Conservation (phyloP, 2,888 invertebrate genomes). For the Caenorhabditis plicata region DNA sequence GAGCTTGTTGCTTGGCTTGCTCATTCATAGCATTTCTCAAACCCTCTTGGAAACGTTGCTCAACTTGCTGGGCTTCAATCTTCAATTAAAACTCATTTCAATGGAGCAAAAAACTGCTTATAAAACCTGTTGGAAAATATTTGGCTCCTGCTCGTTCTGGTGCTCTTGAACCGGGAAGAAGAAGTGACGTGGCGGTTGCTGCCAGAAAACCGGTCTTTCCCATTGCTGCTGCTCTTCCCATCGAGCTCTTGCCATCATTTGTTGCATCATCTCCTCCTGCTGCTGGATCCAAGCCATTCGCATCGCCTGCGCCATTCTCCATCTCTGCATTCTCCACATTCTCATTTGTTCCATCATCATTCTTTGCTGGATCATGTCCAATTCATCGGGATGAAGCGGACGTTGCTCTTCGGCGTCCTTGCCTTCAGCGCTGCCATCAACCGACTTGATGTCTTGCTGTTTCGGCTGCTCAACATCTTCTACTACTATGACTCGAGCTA, state of each 20-base stretch:
- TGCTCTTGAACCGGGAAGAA: constrained; percentile 21
- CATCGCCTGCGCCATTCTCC: constrained; percentile 27
- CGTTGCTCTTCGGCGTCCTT: constrained; percentile 4
- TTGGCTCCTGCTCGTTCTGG: constrained; percentile 2
- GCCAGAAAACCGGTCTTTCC: constrained; percentile 29
- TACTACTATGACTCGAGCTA: constrained; percentile 26
- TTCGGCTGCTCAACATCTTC: constrained; percentile 20
- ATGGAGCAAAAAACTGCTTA: too few species aligned
- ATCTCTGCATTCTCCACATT: constrained; percentile 20
- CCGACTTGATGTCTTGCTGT: constrained; percentile 3
- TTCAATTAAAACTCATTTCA: too few species aligned
- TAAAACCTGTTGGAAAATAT: constrained; percentile 2
- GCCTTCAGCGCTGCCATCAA: constrained; percentile 30
- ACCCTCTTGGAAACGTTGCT: too few species aligned
- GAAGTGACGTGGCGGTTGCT: constrained; percentile 30
- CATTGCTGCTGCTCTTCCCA: constrained; percentile 24
- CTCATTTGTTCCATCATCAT: constrained; percentile 24
- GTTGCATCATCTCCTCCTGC: constrained; percentile 25
- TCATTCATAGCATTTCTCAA: too few species aligned
- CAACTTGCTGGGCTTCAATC: too few species aligned
- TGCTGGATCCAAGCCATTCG: constrained; percentile 15
- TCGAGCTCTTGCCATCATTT: constrained; percentile 22
- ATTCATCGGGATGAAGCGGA: constrained; percentile 30
- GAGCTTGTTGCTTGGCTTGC: too few species aligned
- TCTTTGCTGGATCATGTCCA: constrained; percentile 20